Evolutionary conservation across 1,140 invertebrate species (phyloP), one percentile per base, ranked within the genome.

Genomic region (Carposina sasakii): DNA sequence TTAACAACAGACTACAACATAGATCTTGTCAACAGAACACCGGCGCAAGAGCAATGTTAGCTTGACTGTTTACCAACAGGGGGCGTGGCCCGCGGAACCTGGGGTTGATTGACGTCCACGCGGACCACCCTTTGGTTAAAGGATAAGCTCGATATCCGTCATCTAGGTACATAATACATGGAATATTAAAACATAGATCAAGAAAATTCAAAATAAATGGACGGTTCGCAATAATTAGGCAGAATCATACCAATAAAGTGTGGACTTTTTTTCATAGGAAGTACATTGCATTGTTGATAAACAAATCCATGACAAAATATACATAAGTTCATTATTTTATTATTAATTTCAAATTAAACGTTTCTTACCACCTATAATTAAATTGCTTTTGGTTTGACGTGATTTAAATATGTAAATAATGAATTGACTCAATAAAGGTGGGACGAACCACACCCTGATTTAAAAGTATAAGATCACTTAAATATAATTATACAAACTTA

Each of bases 1-100:
- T 81, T 83, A 84, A 84, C 81, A 84, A 84, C 76, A 76, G 69
- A 76, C 76, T 77, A 83, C 73, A 69, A 81, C 72, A 79, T 74
- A 79, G 71, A 71, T 74, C 56, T 64, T 71, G 59, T 65, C 61
- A 78, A 81, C 70, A 55, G 57, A 76, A 81, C 57, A 63, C 63
- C 64, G 70, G 57, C 63, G 43, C 71, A 76, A 62, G 63, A 58
- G 54, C 56, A 58, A 62, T 56, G 54, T 60, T 57, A 48, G 52
- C 24, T 54, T 58, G 46, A 59, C 51, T 54, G 62, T 67, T 65
- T 66, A 67, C 56, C 54, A 65, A 67, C 55, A 56, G 30, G 55
- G 57, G 45, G 21, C n/a, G n/a, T n/a, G n/a, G n/a, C n/a, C n/a
- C n/a, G n/a, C n/a, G n/a, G n/a, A n/a, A n/a, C n/a, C n/a, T n/a